Evolutionary conservation across 2,888 invertebrate species (phyloP).

Genomic region (Mycalesis mineus): DNA sequence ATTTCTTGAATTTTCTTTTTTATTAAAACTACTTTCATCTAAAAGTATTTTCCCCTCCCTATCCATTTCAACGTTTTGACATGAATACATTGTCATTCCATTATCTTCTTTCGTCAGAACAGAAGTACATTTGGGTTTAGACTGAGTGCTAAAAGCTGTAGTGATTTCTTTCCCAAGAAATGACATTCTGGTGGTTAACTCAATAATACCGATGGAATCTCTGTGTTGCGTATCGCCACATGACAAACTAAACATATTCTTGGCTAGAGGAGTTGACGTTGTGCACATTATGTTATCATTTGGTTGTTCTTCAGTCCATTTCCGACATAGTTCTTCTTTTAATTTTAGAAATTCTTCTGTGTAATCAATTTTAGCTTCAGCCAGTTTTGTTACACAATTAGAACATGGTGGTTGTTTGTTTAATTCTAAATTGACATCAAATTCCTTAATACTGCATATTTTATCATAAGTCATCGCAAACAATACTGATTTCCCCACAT

Average conservation of each 20-base stretch:
- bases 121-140: constrained; percentile 53
- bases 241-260: constrained; percentile 61
- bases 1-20: constrained; percentile 38
- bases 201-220: constrained; percentile 65
- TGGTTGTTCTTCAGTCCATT: constrained; percentile 62
- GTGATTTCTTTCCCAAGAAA: constrained; percentile 71
- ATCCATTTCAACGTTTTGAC: constrained; percentile 72
- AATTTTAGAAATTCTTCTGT: constrained; percentile 54
- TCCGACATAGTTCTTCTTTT: constrained; percentile 60
- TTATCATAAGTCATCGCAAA: constrained; percentile 73
- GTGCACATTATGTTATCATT: constrained; percentile 63
- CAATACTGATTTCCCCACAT: constrained; percentile 65
- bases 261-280: constrained; percentile 60
- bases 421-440: constrained; percentile 52
- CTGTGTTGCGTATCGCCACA: constrained; percentile 50
- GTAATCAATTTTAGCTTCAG: constrained; percentile 60
- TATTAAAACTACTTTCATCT: constrained; percentile 57
- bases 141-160: constrained; percentile 58
- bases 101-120: constrained; percentile 58
- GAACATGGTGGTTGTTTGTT: constrained; percentile 68
- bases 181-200: constrained; percentile 64
- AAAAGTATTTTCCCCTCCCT: constrained; percentile 64
- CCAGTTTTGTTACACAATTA: constrained; percentile 60
- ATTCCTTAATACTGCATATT: constrained; percentile 62
- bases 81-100: constrained; percentile 68